Conservation (phyloP, 1,140 invertebrate genomes). For the Phthorimaea operculella region DNA sequence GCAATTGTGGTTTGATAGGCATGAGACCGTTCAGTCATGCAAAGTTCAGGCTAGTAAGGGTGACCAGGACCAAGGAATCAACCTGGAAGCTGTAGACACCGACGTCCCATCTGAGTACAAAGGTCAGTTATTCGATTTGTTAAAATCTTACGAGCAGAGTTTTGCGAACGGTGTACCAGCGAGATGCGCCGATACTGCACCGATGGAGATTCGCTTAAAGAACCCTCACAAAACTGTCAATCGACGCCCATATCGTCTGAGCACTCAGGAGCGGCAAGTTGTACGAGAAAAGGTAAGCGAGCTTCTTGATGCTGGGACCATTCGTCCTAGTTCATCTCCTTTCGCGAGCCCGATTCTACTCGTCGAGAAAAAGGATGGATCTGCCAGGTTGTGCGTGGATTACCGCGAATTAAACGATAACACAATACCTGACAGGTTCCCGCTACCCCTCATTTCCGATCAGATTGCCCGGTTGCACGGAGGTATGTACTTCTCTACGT, state of each 20-base stretch:
- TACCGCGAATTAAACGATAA: not conserved
- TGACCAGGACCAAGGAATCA: not conserved
- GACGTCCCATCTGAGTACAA: not conserved
- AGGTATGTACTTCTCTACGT: not conserved
- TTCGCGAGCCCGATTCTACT: not conserved
- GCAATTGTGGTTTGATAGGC: not conserved
- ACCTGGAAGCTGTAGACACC: not conserved
- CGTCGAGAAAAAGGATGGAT: not conserved
- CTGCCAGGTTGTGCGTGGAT: not conserved
- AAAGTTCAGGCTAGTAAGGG: too few species aligned
- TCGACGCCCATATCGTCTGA: slow-evolving; percentile 1
- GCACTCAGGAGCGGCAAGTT: not conserved
- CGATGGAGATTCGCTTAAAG: not conserved
- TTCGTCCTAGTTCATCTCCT: slow-evolving; percentile 3
- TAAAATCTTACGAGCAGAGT: not conserved
- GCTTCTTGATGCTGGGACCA: not conserved
- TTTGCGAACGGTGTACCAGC: not conserved
- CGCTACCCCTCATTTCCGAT: slow-evolving; percentile 4
- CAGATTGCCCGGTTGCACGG: slow-evolving; percentile 3
- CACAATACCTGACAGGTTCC: slow-evolving; percentile 2
- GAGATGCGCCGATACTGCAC: not conserved
- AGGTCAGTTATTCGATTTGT: not conserved
- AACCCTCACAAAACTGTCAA: slow-evolving; percentile 7
- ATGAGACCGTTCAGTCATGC: not conserved
- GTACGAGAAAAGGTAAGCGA: not conserved